Percentiles rank a stretch among this genome's conserved stretches.
phyloP scores from a whole-genome alignment of 2,888 invertebrate species.

The Himalopsyche tibetana region DNA sequence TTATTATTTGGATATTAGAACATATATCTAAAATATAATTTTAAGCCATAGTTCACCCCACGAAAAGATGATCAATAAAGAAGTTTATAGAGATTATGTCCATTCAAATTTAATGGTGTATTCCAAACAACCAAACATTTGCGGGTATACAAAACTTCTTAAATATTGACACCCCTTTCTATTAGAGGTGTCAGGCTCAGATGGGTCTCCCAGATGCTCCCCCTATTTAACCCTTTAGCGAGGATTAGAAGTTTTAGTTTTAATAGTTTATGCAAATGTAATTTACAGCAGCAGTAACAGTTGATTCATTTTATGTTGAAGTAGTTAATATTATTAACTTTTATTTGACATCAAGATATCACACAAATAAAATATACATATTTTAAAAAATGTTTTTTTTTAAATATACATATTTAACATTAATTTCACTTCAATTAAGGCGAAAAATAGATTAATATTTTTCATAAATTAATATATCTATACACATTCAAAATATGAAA shows the following conservation, averaged over 20 bases:
- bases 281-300: constrained; percentile 22
- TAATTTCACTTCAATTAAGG: too few species aligned
- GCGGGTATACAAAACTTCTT: constrained; percentile 37
- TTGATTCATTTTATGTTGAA: background rate
- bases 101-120: background rate
- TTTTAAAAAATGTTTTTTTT: too few species aligned
- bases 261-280: constrained; percentile 42
- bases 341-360: background rate
- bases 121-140: constrained; percentile 21
- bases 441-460: too few species aligned
- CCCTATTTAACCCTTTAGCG: constrained; percentile 13
- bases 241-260: constrained; percentile 19
- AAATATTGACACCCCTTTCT: constrained; percentile 38
- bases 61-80: too few species aligned
- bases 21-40: too few species aligned
- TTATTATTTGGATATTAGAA: too few species aligned
- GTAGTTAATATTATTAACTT: constrained; percentile 4
- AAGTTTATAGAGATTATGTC: too few species aligned
- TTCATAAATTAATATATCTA: too few species aligned
- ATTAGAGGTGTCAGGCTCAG: constrained; percentile 39
- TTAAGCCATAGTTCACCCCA: too few species aligned
- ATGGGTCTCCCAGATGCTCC: constrained; percentile 34
- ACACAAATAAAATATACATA: too few species aligned
- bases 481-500: too few species aligned
- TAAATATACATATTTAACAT: too few species aligned